Evolutionary conservation across 2,888 invertebrate genomes (phyloP), one percentile per base, ranked within the genome.

Genomic region (Anoplius nigerrimus): DNA sequence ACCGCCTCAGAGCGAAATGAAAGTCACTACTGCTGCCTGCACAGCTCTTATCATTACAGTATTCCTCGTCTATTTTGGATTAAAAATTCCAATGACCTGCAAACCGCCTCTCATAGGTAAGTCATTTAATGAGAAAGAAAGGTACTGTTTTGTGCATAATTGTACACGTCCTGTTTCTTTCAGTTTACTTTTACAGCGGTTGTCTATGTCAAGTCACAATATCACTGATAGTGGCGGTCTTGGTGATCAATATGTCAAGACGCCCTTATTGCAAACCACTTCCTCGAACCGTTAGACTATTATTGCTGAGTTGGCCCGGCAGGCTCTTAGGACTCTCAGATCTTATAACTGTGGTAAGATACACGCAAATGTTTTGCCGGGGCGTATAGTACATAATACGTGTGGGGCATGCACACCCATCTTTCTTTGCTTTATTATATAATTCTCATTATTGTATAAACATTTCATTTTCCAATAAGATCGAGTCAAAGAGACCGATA

Each of bases 1-100:
- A 55, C 93, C 93, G 0, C 92, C 93, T 0, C 91, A 92, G 77
- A 91, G 93, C 76, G 92, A 92, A 16, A 93, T 93, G 84, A 93
- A 93, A 85, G 90, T 93, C 21, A 85, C 92, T 15, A 84, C 93
- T 18, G 92, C 92, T 75, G 92, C 92, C 6, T 89, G 91, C 60
- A 91, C 91, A 8, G 90, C 92, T 15, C 82, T 93, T 0, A 90
- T 93, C 55, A 91, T 92, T 48, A 90, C 91, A n/a, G 86, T 92
- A 18, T 92, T 92, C 80, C 89, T 94, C 64, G 89, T 93, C 82
- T 93, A 92, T 84, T 93, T 93, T 81, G 90, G 92, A 0, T 90
- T 91, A 69, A 90, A 91, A 81, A 84, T 92, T 59, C 92, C 92
- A 13, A 89, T 91, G 0, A 91, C 91, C 20, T 88, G 89, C 24